Evolutionary conservation across 1,140 invertebrate genomes (phyloP).

Genomic region (Spodoptera litura): DNA sequence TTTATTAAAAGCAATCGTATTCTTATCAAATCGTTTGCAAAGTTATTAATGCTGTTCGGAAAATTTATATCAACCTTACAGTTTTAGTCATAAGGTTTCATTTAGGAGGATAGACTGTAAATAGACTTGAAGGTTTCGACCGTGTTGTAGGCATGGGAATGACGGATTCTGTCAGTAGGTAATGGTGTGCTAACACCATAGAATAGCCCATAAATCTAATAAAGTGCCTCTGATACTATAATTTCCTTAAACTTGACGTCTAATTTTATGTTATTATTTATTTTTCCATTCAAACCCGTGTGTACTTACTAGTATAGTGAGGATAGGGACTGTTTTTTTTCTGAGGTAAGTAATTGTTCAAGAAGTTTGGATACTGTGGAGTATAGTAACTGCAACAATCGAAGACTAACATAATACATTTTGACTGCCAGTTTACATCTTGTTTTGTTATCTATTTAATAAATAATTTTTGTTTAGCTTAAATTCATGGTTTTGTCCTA

Average conservation of each 20-base stretch:
- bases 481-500: too few relatives aligned
- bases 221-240: constrained; percentile 55
- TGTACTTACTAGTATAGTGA: not conserved
- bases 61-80: not conserved
- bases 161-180: constrained; percentile 50
- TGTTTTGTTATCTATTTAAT: too few relatives aligned
- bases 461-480: too few relatives aligned
- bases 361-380: too few relatives aligned
- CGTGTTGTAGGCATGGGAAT: constrained; percentile 57
- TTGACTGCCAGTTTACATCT: too few relatives aligned
- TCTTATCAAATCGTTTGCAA: too few relatives aligned
- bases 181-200: constrained; percentile 56
- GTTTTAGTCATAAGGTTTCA: not conserved
- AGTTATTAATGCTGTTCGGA: too few relatives aligned
- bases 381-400: too few relatives aligned
- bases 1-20: too few relatives aligned
- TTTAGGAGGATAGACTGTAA: too few relatives aligned
- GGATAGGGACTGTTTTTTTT: not conserved
- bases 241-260: constrained; percentile 51
- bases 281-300: constrained; percentile 46
- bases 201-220: constrained; percentile 60
- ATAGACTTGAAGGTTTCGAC: constrained; percentile 13
- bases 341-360: too few relatives aligned
- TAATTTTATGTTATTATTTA: constrained; percentile 54
- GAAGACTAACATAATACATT: too few relatives aligned